phyloP scores from a whole-genome alignment of 2,797 vertebrate genomes.

The Clarias platycephalus region DNA sequence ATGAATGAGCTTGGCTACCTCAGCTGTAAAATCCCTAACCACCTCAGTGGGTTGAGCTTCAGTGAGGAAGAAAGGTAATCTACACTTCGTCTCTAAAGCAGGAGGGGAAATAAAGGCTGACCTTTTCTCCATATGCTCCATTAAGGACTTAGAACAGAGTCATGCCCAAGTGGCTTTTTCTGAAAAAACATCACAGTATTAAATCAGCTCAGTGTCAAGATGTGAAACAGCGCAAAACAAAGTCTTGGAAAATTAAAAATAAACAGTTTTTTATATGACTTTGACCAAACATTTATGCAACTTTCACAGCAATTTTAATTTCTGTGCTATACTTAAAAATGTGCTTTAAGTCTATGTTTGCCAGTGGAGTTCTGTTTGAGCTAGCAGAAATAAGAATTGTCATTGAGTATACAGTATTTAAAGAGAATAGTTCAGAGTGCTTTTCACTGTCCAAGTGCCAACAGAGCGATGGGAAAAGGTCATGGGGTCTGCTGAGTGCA shows the following conservation, averaged over 20 bases:
- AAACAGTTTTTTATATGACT: too few species aligned
- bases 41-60: constrained; percentile 26
- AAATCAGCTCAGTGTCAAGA: constrained; percentile 57
- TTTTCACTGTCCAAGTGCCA: not conserved
- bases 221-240: constrained; percentile 10
- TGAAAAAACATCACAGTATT: constrained; percentile 59
- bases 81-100: constrained; percentile 14
- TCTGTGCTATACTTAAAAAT: not conserved
- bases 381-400: too few species aligned
- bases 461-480: too few species aligned
- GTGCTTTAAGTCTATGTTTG: not conserved
- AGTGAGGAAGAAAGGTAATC: constrained; percentile 31
- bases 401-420: too few species aligned
- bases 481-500: too few species aligned
- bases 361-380: not conserved
- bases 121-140: constrained; percentile 61
- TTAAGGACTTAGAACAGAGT: constrained; percentile 53
- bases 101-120: constrained; percentile 54
- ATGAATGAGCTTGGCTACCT: not conserved
- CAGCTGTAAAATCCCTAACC: constrained; percentile 3
- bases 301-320: not conserved
- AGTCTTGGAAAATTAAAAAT: not conserved
- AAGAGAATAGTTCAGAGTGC: not conserved
- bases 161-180: constrained; percentile 55
- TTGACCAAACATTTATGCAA: not conserved